Conservation (phyloP, 2,888 invertebrate genomes). For the Theristus sp. region DNA sequence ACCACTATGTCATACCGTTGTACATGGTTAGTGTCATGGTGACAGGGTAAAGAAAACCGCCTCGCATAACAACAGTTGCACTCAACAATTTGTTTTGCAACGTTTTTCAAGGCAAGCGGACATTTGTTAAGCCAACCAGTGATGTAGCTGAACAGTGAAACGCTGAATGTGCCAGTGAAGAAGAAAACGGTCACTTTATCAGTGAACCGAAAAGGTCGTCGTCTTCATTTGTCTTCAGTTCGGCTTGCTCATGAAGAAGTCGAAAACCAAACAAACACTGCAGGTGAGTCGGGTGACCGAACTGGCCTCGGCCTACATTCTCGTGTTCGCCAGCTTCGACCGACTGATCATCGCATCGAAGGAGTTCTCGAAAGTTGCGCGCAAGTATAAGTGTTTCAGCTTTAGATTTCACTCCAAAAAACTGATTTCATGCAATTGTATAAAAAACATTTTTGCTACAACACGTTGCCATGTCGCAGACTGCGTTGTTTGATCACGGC, state of each 20-base stretch:
- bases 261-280: too few species aligned
- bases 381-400: too few species aligned
- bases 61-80: too few species aligned
- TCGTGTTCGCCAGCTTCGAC: background rate
- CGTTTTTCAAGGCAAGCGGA: too few species aligned
- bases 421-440: background rate
- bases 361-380: background rate
- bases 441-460: too few species aligned
- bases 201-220: too few species aligned
- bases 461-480: too few species aligned
- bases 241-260: too few species aligned
- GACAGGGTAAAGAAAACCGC: background rate
- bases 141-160: background rate
- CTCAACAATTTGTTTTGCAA: too few species aligned
- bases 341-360: background rate
- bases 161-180: background rate
- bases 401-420: background rate
- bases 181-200: too few species aligned
- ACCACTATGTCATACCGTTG: background rate
- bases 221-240: too few species aligned
- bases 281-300: background rate
- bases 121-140: background rate
- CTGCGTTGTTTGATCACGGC: background rate
- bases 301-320: background rate
- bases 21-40: background rate